phyloP scores from a whole-genome alignment of 2,888 invertebrate species.

The Limnephilus marmoratus region DNA sequence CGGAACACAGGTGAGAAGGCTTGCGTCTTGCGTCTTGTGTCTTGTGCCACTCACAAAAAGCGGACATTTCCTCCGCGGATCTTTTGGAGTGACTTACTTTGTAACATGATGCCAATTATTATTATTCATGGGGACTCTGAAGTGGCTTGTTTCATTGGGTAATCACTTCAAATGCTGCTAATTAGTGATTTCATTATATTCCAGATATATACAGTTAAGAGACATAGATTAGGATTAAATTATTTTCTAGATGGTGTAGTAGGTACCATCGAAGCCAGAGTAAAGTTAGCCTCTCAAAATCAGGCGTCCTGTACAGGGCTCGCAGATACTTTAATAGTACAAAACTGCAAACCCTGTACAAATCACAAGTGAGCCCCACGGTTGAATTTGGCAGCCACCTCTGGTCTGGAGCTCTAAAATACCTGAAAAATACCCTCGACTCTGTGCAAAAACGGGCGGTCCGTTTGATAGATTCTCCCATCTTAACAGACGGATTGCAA shows the following conservation, averaged over 20 bases:
- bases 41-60: background rate
- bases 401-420: too few species aligned
- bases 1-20: conserved; percentile 32
- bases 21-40: background rate
- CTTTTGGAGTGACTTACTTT: background rate
- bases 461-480: too few species aligned
- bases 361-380: too few species aligned
- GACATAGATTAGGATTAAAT: background rate
- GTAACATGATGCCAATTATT: background rate
- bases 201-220: background rate
- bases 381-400: too few species aligned
- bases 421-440: too few species aligned
- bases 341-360: too few species aligned
- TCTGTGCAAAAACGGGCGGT: too few species aligned
- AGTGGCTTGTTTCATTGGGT: background rate
- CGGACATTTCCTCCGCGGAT: background rate
- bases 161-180: background rate
- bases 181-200: background rate
- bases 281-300: too few species aligned
- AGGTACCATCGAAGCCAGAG: too few species aligned
- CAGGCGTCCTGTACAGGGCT: too few species aligned
- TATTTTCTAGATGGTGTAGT: background rate
- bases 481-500: too few species aligned
- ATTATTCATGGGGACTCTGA: background rate
- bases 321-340: too few species aligned